Conservation (phyloP, 2,113 vertebrate genomes). For the Oryzias curvinotus region DNA sequence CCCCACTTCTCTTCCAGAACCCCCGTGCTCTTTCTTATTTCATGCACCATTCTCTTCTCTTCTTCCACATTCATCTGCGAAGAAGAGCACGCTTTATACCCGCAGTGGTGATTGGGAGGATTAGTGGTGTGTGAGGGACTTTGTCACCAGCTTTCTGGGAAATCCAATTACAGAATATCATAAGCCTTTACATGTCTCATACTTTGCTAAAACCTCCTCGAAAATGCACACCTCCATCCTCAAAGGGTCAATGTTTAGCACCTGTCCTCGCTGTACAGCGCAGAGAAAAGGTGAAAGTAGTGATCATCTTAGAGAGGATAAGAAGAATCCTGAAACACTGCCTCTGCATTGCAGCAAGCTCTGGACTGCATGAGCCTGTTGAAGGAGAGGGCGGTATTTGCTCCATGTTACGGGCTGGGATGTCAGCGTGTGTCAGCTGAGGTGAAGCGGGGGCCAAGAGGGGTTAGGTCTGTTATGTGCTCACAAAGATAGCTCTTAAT, state of each 20-base stretch:
- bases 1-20: conserved; percentile 20
- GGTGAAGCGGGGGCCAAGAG: conserved; percentile 41
- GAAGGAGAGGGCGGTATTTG: conserved; percentile 57
- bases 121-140: conserved; percentile 79
- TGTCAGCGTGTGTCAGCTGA: conserved; percentile 31
- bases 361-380: conserved; percentile 38
- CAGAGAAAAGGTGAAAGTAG: conserved; percentile 39
- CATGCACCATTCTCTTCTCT: conserved; percentile 19
- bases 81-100: conserved; percentile 54
- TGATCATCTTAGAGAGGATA: conserved; percentile 49
- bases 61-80: conserved; percentile 53
- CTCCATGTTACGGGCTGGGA: conserved; percentile 38
- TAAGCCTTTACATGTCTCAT: conserved; percentile 78
- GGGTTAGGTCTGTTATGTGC: conserved; percentile 50
- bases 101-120: conserved; percentile 76
- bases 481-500: conserved; percentile 65
- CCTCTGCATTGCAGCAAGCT: conserved; percentile 73
- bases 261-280: conserved; percentile 17
- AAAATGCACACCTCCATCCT: conserved; percentile 53
- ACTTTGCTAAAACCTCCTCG: conserved; percentile 65
- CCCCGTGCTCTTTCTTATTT: conserved; percentile 15
- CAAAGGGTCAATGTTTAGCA: conserved; percentile 57
- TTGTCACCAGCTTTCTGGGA: conserved; percentile 80
- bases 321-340: conserved; percentile 43
- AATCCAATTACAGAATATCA: conserved; percentile 84